Percentiles rank a stretch among this genome's conserved stretches.
These are phyloP conservation scores for Hylyphantes graminicola DNA, from an alignment of 1,140 invertebrate genomes.

Conservation along the genomic window DNA sequence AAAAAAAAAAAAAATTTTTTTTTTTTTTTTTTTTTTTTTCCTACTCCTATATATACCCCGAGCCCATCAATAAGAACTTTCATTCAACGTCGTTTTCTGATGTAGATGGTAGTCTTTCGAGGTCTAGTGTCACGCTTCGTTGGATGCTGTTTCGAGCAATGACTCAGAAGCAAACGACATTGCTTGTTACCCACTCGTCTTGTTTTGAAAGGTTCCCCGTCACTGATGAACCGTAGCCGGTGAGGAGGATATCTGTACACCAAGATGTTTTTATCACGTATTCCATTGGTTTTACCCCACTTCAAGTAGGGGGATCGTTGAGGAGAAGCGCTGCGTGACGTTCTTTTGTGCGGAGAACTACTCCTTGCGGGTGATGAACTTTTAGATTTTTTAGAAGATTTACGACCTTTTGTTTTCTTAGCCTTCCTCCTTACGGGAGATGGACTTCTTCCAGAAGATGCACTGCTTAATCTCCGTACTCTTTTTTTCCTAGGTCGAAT, in stretches of 20 bases:
- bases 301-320: no score
- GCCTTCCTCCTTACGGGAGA: not conserved
- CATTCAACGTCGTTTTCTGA: not conserved
- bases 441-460: no score
- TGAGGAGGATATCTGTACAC: not conserved
- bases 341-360: not conserved
- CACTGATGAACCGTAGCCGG: not conserved
- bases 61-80: not conserved
- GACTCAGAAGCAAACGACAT: not conserved
- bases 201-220: not conserved
- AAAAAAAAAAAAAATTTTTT: no score
- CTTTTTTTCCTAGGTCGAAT: no score
- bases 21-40: conserved; percentile 9
- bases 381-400: not conserved
- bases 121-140: not conserved
- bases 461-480: no score
- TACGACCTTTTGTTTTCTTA: not conserved
- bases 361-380: not conserved
- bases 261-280: no score
- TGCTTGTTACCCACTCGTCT: not conserved
- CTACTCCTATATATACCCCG: not conserved
- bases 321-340: no score
- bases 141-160: conserved; percentile 8
- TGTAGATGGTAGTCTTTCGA: not conserved
- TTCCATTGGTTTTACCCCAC: no score